Conservation (phyloP, 53 echinoderm and acorn worm species). For the Patiria pectinifera region DNA sequence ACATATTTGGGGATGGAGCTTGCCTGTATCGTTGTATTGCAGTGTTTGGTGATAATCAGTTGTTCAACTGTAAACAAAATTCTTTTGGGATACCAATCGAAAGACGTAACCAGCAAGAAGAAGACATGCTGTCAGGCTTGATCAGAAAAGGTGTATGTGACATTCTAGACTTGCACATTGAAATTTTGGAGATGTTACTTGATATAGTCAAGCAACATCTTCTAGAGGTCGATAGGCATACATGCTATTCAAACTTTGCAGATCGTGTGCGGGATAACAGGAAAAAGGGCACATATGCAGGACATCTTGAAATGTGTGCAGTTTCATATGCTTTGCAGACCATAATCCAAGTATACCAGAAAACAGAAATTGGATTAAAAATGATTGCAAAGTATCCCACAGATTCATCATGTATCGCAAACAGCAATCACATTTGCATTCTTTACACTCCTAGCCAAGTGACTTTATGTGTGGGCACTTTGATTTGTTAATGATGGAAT, state of each 20-base stretch:
- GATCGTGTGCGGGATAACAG: not conserved
- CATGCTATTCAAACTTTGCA: not conserved
- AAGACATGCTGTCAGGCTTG: not conserved
- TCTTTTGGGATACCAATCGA: not conserved
- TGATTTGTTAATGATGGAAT: not conserved
- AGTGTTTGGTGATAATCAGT: not conserved
- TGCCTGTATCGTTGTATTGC: constrained; percentile 30
- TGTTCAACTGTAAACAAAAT: not conserved
- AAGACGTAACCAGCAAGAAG: not conserved
- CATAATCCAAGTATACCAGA: not conserved
- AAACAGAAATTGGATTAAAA: not conserved
- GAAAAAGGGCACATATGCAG: not conserved
- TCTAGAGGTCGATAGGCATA: not conserved
- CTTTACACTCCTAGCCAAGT: constrained; percentile 1
- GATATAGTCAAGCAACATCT: not conserved
- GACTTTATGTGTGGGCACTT: constrained; percentile 9
- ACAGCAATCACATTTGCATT: not conserved
- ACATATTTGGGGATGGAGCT: constrained; percentile 33
- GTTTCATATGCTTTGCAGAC: not conserved
- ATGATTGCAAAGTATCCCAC: constrained; percentile 12
- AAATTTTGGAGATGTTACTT: constrained; percentile 3
- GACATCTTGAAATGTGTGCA: constrained; percentile 15
- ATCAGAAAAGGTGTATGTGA: constrained; percentile 1
- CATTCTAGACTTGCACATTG: not conserved
- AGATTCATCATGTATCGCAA: not conserved